Base-by-base conservation (phyloP, 2,888 invertebrate species). In the Caradrina clavipalpis region DNA sequence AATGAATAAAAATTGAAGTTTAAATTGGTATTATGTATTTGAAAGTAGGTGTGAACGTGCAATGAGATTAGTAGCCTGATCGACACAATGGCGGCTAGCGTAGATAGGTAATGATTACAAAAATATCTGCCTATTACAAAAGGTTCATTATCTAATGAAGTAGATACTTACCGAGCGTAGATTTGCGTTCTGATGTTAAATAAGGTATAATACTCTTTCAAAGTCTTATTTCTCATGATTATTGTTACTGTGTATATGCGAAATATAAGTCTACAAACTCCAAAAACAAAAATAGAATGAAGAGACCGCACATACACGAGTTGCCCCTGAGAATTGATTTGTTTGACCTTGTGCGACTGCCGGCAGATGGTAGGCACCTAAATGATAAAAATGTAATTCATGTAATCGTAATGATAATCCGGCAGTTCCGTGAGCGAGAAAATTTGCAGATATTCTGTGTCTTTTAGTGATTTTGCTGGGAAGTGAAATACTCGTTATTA, bases 341-440 rank as follows among this genome's bases (percentile, higher is more conserved):
- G 53, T 82, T 81, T 83, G 80, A 83, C 87, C 84, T 87, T 87
- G 81, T 63, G 39, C 19, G 3, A 45, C 17, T 3, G 45, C 45
- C 5, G 15, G 45, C 17, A 17, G 45, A 17, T 45, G 22, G 21
- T 68, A 4, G 42, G 21, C 42, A 21, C 11, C 1, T 39, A 6
- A 39, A 21, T 42, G 39, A 76, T 60, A n/a, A 57, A 26, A 15
- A 47, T 39, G 2, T 45, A 42, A 72, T 62, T 56, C 26, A 35
- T 45, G 53, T 49, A 58, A 15, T 57, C 39, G 8, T 58, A 45
- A 50, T 35, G 35, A 21, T 50, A 39, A 57, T 19, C 61, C 4
- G 1, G 7, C 6, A n/a, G 39, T 62, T 17, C 6, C 3, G 35
- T 19, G 31, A 47, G 53, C 22, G 19, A 49, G n/a, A 22, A 57